Conservation (phyloP, 2,888 invertebrate genomes). For the Stomorhina lunata region DNA sequence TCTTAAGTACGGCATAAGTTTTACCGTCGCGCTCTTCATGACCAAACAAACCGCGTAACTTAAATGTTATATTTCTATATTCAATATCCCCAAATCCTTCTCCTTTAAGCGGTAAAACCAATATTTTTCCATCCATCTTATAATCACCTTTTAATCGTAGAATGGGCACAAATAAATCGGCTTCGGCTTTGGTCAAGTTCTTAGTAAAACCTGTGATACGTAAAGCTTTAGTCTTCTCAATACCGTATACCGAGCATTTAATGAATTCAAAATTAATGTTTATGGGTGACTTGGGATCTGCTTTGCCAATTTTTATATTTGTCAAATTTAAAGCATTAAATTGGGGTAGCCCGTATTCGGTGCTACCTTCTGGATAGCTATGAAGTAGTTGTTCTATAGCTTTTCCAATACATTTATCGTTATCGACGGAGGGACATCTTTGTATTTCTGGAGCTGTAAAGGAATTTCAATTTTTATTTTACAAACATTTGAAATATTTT, state of each 20-base stretch:
- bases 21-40: slow-evolving; percentile 61
- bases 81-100: slow-evolving; percentile 71
- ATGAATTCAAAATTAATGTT: slow-evolving; percentile 70
- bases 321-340: slow-evolving; percentile 67
- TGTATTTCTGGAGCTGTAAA: slow-evolving; percentile 69
- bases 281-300: slow-evolving; percentile 64
- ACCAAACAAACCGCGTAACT: slow-evolving; percentile 64
- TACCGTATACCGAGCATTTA: slow-evolving; percentile 68
- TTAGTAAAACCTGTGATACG: slow-evolving; percentile 71
- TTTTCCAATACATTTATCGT: slow-evolving; percentile 68
- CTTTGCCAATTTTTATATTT: slow-evolving; percentile 67
- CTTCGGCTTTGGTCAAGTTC: slow-evolving; percentile 68
- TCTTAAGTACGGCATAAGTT: slow-evolving; percentile 64
- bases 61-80: slow-evolving; percentile 68
- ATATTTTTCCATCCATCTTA: slow-evolving; percentile 75
- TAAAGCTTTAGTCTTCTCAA: slow-evolving; percentile 67
- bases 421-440: slow-evolving; percentile 71
- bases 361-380: slow-evolving; percentile 70
- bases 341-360: slow-evolving; percentile 68
- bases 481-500: neutral
- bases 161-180: slow-evolving; percentile 66
- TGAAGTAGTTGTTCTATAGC: slow-evolving; percentile 68
- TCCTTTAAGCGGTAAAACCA: slow-evolving; percentile 77
- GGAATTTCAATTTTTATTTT: neutral
- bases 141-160: slow-evolving; percentile 73